A percentile compares a stretch with the other conserved stretches of the same genome.
Evolutionary conservation across 2,113 vertebrate genomes (phyloP).

Genomic region (Conger conger): DNA sequence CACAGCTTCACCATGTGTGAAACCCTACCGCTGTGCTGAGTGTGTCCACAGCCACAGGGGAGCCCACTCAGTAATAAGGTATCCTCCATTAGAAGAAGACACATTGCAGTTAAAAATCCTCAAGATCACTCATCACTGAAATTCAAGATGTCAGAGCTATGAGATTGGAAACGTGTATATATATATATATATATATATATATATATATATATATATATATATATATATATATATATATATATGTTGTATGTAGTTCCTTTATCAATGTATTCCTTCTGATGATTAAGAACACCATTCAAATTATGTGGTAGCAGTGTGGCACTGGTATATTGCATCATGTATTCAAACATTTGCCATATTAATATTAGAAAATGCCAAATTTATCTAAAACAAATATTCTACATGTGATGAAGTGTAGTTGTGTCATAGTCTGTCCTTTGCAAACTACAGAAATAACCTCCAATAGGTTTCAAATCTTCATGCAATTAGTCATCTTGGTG

Average conservation of each 20-base stretch:
- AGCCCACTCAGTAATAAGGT: background rate
- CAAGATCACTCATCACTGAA: background rate
- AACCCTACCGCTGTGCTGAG: background rate
- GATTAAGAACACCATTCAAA: too few species aligned
- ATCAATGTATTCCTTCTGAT: too few species aligned
- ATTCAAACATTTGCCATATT: background rate
- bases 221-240: background rate
- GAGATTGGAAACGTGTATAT: too few species aligned
- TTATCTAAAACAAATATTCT: background rate
- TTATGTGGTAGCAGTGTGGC: too few species aligned
- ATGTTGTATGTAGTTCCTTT: too few species aligned
- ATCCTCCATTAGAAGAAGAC: constrained; percentile 6
- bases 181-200: background rate
- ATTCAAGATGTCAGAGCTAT: background rate
- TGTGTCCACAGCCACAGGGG: background rate
- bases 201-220: background rate
- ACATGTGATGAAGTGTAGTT: background rate
- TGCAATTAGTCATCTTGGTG: background rate
- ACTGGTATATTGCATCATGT: too few species aligned
- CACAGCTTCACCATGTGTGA: background rate
- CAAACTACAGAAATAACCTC: constrained; percentile 6
- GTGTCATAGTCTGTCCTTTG: background rate
- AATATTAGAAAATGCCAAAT: background rate
- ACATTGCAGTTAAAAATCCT: background rate
- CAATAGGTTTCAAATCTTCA: background rate